Percentiles rank a stretch among this genome's conserved stretches.
Evolutionary conservation across 2,888 invertebrate species (phyloP).

Genomic region (Neoitamus cyanurus): DNA sequence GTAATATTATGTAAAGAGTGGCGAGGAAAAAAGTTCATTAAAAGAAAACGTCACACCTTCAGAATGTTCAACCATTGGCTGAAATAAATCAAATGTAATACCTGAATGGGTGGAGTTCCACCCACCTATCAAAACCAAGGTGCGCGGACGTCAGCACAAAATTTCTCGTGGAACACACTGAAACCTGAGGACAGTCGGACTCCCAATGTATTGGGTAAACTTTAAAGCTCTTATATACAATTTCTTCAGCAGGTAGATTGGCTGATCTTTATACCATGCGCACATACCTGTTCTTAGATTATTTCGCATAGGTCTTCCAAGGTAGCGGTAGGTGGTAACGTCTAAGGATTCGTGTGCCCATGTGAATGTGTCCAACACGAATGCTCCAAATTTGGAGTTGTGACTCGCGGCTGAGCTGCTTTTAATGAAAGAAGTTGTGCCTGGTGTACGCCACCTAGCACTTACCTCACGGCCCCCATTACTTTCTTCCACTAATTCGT

Average conservation of each 20-base stretch:
- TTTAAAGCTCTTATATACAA: slow-evolving; percentile 51
- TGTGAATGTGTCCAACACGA: slow-evolving; percentile 35
- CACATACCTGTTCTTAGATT: slow-evolving; percentile 47
- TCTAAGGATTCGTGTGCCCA: background rate
- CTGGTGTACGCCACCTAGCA: background rate
- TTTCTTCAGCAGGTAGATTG: slow-evolving; percentile 52
- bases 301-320: slow-evolving; percentile 40
- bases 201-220: slow-evolving; percentile 45
- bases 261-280: slow-evolving; percentile 51
- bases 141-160: slow-evolving; percentile 54
- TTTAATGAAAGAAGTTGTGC: slow-evolving; percentile 25
- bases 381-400: background rate
- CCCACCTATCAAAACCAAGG: slow-evolving; percentile 55
- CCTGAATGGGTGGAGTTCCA: slow-evolving; percentile 53
- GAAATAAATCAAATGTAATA: slow-evolving; percentile 63
- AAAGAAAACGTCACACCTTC: slow-evolving; percentile 63
- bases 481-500: slow-evolving; percentile 40
- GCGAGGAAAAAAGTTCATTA: slow-evolving; percentile 44
- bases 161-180: slow-evolving; percentile 52
- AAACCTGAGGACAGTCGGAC: slow-evolving; percentile 42
- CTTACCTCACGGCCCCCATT: slow-evolving; percentile 6
- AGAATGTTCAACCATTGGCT: slow-evolving; percentile 66
- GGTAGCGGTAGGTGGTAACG: slow-evolving; percentile 47
- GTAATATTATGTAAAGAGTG: slow-evolving; percentile 32
- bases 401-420: background rate